phyloP scores from a whole-genome alignment of 2,113 vertebrate genomes.

The Aldabrachelys gigantea region DNA sequence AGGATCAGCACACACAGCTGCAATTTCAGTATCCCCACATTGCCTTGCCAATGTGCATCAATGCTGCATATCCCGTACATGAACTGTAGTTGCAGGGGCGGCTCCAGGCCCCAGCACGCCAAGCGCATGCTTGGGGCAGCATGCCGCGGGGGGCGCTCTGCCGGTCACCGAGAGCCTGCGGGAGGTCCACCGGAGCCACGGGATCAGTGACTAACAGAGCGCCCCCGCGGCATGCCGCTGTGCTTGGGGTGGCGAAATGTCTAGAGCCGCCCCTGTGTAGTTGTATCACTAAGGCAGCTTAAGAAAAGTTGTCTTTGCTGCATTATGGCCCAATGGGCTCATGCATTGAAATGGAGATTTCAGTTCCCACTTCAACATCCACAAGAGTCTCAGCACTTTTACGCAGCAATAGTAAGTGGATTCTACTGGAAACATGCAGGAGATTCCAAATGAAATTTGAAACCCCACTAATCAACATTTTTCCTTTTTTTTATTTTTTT shows the following conservation, averaged over 20 bases:
- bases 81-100: not conserved
- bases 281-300: not conserved
- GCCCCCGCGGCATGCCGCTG: too few relatives aligned
- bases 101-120: too few relatives aligned
- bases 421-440: not conserved
- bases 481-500: not conserved
- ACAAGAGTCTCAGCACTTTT: not conserved
- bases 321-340: not conserved
- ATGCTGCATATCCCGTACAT: not conserved
- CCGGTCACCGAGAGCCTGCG: too few relatives aligned
- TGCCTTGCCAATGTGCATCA: not conserved
- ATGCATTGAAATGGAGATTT: not conserved
- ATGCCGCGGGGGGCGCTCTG: too few relatives aligned
- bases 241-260: too few relatives aligned
- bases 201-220: too few relatives aligned
- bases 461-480: not conserved
- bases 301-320: not conserved
- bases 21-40: not conserved
- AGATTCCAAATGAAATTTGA: not conserved
- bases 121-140: too few relatives aligned
- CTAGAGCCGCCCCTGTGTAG: not conserved
- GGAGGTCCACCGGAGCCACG: too few relatives aligned
- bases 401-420: not conserved
- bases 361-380: not conserved
- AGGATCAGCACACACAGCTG: accelerated